phyloP scores from a whole-genome alignment of 2,113 vertebrate genomes.

The Nymphicus hollandicus region DNA sequence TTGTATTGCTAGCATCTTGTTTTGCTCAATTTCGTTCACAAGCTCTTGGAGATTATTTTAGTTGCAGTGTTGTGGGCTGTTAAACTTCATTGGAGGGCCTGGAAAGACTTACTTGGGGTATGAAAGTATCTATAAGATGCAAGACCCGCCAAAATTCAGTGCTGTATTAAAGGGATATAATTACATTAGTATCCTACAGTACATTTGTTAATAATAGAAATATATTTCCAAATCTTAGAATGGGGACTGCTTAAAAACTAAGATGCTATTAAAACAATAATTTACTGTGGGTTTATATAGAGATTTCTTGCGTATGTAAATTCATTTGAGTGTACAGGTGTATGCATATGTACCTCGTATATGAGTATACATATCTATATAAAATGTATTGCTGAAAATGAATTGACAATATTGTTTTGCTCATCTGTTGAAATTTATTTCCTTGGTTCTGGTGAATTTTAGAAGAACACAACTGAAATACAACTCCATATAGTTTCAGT shows the following conservation, averaged over 20 bases:
- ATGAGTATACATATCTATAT: neutral
- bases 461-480: neutral
- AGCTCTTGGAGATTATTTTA: neutral
- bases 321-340: neutral
- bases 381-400: neutral
- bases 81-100: neutral
- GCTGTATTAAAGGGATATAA: neutral
- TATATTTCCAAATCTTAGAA: neutral
- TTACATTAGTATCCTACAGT: neutral
- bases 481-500: neutral
- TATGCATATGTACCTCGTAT: rapidly evolving
- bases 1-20: neutral
- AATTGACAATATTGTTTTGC: rapidly evolving
- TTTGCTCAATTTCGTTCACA: neutral
- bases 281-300: neutral
- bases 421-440: neutral
- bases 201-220: neutral
- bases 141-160: neutral
- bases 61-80: neutral
- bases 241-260: neutral
- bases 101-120: neutral
- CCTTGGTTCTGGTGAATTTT: neutral
- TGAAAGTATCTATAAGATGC: neutral
- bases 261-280: neutral
- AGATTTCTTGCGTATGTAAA: neutral